Evolutionary conservation across 1,140 invertebrate genomes (phyloP).

Genomic region (Bombus superbus): DNA sequence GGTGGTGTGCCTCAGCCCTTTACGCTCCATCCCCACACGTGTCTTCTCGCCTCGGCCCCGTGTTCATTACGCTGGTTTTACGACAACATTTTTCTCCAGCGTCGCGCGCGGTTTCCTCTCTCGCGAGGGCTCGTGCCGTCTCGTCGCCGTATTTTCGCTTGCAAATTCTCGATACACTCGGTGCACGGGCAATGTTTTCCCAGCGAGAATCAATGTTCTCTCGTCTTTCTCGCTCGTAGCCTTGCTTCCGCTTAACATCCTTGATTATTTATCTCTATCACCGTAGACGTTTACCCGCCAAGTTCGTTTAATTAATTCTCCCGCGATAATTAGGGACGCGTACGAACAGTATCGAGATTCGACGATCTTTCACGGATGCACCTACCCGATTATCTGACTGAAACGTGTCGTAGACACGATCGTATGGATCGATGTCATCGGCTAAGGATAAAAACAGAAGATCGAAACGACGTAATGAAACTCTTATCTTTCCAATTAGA

Average conservation of each 20-base stretch:
- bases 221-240: not conserved
- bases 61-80: constrained; percentile 63
- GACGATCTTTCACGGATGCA: no score
- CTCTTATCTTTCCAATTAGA: no score
- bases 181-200: constrained; percentile 9
- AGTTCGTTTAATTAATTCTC: constrained; percentile 21
- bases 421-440: no score
- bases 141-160: constrained; percentile 34
- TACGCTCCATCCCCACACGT: not conserved
- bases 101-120: not conserved
- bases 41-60: constrained; percentile 20
- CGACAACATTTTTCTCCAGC: constrained; percentile 52
- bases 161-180: constrained; percentile 29
- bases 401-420: no score
- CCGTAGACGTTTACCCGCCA: no score
- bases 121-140: not conserved
- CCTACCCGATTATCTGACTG: not conserved
- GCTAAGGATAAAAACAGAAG: no score
- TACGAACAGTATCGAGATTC: not conserved
- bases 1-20: not conserved
- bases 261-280: constrained; percentile 2
- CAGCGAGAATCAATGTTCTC: constrained; percentile 16
- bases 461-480: no score
- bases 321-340: not conserved
- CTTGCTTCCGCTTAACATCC: not conserved